Evolutionary conservation across 2,797 vertebrate genomes (phyloP).

Genomic region (Perdix hodgsoniae): DNA sequence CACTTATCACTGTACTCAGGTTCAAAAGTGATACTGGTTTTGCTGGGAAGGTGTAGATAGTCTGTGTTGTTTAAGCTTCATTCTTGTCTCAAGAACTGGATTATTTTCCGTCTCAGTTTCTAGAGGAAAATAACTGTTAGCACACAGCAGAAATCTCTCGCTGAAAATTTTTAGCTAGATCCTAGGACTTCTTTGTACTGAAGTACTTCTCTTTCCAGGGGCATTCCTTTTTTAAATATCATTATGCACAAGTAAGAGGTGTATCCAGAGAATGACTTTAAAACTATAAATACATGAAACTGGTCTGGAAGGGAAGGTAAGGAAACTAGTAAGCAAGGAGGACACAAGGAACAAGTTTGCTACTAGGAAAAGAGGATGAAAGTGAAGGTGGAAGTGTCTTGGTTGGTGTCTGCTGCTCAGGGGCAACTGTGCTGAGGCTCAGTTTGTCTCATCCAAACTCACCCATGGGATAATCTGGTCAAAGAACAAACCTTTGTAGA

Average conservation of each 20-base stretch:
- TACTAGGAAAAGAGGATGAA: not conserved
- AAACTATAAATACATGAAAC: fast-evolving
- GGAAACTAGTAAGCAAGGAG: not conserved
- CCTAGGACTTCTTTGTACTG: not conserved
- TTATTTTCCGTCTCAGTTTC: not conserved
- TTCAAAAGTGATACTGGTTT: not conserved
- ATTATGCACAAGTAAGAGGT: not conserved
- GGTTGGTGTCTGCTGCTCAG: not conserved
- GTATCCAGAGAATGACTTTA: not conserved
- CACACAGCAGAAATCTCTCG: fast-evolving
- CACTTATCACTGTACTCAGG: not conserved
- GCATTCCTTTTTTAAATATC: not conserved
- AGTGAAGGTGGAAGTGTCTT: too few relatives aligned
- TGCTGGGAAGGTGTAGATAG: not conserved
- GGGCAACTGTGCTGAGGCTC: not conserved
- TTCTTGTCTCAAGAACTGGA: not conserved
- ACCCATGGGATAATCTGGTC: not conserved
- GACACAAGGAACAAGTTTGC: not conserved
- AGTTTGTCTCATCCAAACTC: not conserved
- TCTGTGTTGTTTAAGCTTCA: not conserved
- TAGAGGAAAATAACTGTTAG: not conserved
- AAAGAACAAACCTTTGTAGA: not conserved
- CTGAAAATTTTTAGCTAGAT: not conserved
- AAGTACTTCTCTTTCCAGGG: not conserved
- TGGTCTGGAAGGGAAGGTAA: not conserved